Evolutionary conservation across 2,888 invertebrate genomes (phyloP).

Genomic region (Drosophila mulleri): DNA sequence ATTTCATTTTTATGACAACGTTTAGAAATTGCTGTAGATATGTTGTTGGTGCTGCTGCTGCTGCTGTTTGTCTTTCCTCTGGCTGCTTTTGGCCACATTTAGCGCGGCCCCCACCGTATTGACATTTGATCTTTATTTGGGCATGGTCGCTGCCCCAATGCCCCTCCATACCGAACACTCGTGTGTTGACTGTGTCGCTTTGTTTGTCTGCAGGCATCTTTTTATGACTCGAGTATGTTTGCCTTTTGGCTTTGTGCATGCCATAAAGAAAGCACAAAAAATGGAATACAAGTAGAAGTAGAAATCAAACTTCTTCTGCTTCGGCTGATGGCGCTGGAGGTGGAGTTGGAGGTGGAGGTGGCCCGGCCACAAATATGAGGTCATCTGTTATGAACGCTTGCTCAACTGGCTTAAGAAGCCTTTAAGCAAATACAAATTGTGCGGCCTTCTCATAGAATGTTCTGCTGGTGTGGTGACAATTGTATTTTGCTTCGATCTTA

Average conservation of each 20-base stretch:
- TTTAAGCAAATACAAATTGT: conserved; percentile 72
- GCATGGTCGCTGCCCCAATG: conserved; percentile 47
- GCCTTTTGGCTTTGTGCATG: conserved; percentile 85
- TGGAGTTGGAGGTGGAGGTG: conserved; percentile 13
- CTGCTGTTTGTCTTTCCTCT: conserved; percentile 66
- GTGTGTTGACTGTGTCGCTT: conserved; percentile 68
- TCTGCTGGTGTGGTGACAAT: conserved; percentile 25
- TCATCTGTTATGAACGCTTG: conserved; percentile 82
- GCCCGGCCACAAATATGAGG: conserved; percentile 78
- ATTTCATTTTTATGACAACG: conserved; percentile 84
- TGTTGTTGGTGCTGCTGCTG: conserved; percentile 52
- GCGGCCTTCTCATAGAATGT: neutral
- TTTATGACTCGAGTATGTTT: conserved; percentile 85
- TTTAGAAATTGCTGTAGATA: conserved; percentile 76
- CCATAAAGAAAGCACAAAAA: conserved; percentile 80
- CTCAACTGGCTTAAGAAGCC: conserved; percentile 66
- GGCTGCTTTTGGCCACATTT: conserved; percentile 70
- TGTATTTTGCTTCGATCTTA: conserved; percentile 13
- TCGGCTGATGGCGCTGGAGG: neutral
- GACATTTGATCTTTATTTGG: conserved; percentile 84
- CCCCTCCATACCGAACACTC: conserved; percentile 8
- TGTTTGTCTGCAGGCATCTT: conserved; percentile 84
- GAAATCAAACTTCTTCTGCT: conserved; percentile 78
- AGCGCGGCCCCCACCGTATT: conserved; percentile 64
- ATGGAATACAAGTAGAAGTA: conserved; percentile 42